Evolutionary conservation across 2,888 invertebrate species (phyloP).

Genomic region (Drosophila suboccidentalis): DNA sequence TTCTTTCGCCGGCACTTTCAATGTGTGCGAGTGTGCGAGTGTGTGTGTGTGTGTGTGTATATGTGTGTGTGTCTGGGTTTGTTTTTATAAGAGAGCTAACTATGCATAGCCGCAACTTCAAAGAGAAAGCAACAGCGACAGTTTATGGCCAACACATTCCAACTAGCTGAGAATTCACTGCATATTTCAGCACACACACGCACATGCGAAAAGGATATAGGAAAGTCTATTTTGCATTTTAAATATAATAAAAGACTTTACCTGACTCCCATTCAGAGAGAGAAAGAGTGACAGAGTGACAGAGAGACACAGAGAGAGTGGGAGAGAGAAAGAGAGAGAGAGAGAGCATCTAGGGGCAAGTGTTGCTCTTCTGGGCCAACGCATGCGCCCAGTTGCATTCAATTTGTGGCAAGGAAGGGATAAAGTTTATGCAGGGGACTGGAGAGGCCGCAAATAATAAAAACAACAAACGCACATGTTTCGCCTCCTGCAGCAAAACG

Average conservation of each 20-base stretch:
- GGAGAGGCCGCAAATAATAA: constrained; percentile 18
- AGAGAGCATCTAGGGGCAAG: constrained; percentile 15
- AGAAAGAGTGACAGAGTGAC: background rate
- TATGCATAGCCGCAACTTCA: constrained; percentile 22
- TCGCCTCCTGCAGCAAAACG: constrained; percentile 9
- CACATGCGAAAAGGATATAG: background rate
- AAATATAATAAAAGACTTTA: background rate
- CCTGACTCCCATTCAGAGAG: background rate
- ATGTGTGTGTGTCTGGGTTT: constrained; percentile 21
- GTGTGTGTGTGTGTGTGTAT: constrained; percentile 7
- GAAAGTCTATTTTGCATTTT: background rate
- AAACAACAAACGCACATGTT: constrained; percentile 40
- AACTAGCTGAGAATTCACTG: constrained; percentile 4
- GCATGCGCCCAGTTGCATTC: constrained; percentile 42
- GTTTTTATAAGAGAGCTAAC: constrained; percentile 36
- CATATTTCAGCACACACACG: constrained; percentile 5
- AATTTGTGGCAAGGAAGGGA: background rate
- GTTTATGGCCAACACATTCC: background rate
- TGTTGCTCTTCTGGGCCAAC: constrained; percentile 36
- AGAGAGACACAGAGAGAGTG: background rate
- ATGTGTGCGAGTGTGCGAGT: constrained; percentile 8
- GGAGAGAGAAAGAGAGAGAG: background rate
- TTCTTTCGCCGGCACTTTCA: constrained; percentile 68
- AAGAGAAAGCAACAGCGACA: constrained; percentile 29
- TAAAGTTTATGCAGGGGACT: background rate